Base-by-base conservation (phyloP, 1,140 invertebrate species). In the Drosophila miranda region DNA sequence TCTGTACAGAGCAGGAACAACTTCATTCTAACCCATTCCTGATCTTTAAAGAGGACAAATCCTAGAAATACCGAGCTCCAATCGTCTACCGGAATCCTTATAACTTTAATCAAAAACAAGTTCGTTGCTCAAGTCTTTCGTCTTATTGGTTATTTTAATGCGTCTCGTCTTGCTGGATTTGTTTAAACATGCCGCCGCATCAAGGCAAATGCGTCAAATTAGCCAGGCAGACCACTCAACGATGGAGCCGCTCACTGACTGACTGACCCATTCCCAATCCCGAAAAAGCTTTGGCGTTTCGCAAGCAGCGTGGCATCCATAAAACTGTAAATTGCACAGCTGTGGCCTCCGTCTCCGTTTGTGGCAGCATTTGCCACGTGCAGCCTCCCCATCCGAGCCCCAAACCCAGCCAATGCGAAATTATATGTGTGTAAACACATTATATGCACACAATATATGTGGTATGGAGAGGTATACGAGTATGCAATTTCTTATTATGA, bases 251-350 rank as follows among this genome's bases (percentile, higher is more conserved):
- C 54, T 72, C 62, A 49, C 73, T 54, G 45, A 51, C 59, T 70
- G 51, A 71, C 67, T 64, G 68, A 58, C 67, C 57, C 52, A 74
- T 50, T 71, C 64, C 64, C 80, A 58, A 81, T 80, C 81, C 81
- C 48, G 26, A 9, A 44, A 64, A 48, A 45, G 30, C 16, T 54
- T 21, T 55, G 13, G 46, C 30, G 54, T 78, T 84, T 81, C 81
- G 81, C 82, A 78, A 84, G 64, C 59, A 7, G 4, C 34, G 74
- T 69, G 76, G 73, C 82, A 81, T 84, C 82, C 74, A 84, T 84
- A 84, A 84, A 75, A 67, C 82, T 71, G 73, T 59, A 81, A 84
- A 87, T 84, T 86, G 81, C 82, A 86, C 81, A 84, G 81, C 81
- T 86, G 81, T 38, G 34, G 34, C 34, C 34, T 38, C 1, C 77